Percentiles rank a stretch among this genome's conserved stretches.
Evolutionary conservation across 2,888 invertebrate species (phyloP).

Genomic region (Lamellibrachia satsuma): DNA sequence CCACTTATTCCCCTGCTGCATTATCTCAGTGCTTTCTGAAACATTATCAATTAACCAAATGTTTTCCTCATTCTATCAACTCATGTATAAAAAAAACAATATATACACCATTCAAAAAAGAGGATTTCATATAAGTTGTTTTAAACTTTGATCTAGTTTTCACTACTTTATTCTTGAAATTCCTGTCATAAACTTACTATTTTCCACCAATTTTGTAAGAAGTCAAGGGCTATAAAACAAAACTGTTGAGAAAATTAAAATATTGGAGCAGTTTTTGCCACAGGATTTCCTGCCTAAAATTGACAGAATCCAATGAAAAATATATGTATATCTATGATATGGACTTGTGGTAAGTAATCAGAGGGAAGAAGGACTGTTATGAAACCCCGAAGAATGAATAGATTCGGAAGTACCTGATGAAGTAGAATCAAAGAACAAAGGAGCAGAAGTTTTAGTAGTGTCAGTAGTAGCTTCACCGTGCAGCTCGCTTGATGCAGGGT

Average conservation of each 20-base stretch:
- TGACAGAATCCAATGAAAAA: neutral
- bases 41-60: neutral
- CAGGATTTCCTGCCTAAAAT: neutral
- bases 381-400: neutral
- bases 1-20: neutral
- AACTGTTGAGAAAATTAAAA: no score
- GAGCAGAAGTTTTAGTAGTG: constrained; percentile 7
- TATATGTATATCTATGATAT: neutral
- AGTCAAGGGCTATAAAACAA: no score
- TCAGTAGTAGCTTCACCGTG: neutral
- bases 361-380: neutral
- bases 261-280: neutral
- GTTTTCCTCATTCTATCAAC: neutral
- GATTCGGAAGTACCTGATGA: constrained; percentile 6
- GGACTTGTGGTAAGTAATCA: neutral
- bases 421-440: constrained; percentile 12
- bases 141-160: no score
- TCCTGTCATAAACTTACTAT: no score
- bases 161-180: no score
- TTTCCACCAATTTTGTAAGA: no score
- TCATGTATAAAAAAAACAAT: neutral
- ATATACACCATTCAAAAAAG: neutral
- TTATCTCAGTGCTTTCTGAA: neutral
- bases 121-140: no score
- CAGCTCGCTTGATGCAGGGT: constrained; percentile 34